Evolutionary conservation across 1,140 invertebrate species (phyloP), one percentile per base, ranked within the genome.

Genomic region (Cydia splendana): DNA sequence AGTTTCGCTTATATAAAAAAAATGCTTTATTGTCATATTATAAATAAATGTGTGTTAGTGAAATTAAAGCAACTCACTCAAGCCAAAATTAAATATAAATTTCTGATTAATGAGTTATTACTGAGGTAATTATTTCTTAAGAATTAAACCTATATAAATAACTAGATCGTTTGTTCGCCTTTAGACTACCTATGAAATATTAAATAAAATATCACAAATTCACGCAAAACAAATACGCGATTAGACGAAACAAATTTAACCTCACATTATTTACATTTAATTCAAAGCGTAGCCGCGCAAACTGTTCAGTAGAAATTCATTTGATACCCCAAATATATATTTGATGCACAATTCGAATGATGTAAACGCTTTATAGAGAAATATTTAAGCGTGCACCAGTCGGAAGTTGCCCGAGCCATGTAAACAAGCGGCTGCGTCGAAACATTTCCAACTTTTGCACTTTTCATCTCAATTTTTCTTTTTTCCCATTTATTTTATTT

Each of bases 301-400:
- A 71, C 67, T 71, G n/a, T 38, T 67, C 18, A 42, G 34, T 38
- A n/a, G 34, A 42, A 71, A 5, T 71, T 71, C n/a, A 45, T 71
- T 71, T 45, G 34, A 45, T 71, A 71, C n/a, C 10, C 34, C 1
- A 71, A n/a, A 34, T 12, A 71, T 20, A 71, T 71, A 45, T 71
- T 38, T 71, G 67, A 77, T 65, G 38, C 78, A 65, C 77, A 74
- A 80, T 78, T 80, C 76, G 67, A 20, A 80, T 79, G 81, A 80
- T 82, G 78, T 81, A 75, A 80, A 78, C 77, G 78, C 76, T 82
- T 80, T 75, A 77, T 77, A 83, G 80, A 67, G 82, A 79, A 83
- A 84, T 82, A 80, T 86, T 83, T 83, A 78, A 79, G 78, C 77
- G 79, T 78, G 77, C 82, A 80, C 79, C 77, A 76, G 71, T 75